Conservation (phyloP, 2,797 vertebrate species). For the Sandelia bainsii region DNA sequence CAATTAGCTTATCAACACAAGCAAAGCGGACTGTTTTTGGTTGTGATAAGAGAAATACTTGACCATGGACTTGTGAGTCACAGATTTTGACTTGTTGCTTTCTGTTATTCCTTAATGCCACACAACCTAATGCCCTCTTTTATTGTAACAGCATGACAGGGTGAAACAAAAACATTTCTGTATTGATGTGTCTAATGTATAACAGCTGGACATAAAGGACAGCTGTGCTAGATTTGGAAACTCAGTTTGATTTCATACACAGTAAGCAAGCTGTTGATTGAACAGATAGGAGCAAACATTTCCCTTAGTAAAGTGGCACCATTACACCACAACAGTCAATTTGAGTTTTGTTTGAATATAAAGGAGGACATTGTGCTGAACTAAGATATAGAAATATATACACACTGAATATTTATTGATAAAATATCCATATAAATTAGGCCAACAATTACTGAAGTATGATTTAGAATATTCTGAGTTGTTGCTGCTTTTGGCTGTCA, state of each 20-base stretch:
- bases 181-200: neutral
- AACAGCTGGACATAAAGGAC: neutral
- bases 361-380: neutral
- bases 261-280: neutral
- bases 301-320: too few species aligned
- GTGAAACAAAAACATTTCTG: constrained; percentile 8
- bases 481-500: too few species aligned
- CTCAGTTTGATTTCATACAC: neutral
- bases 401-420: neutral
- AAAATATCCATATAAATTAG: too few species aligned
- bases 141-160: neutral
- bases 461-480: too few species aligned
- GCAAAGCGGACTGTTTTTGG: constrained; percentile 27
- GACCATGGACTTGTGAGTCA: constrained; percentile 11
- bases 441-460: too few species aligned
- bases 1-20: constrained; percentile 49
- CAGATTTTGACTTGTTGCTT: constrained; percentile 8
- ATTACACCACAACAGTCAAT: neutral
- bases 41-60: constrained; percentile 37
- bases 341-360: neutral
- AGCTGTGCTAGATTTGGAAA: neutral
- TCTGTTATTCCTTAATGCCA: constrained; percentile 27
- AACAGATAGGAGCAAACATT: neutral
- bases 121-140: neutral
- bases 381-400: neutral